Percentiles rank a stretch among this genome's conserved stretches.
Conservation (phyloP, 2,113 vertebrate species). For the Tor tambroides region DNA sequence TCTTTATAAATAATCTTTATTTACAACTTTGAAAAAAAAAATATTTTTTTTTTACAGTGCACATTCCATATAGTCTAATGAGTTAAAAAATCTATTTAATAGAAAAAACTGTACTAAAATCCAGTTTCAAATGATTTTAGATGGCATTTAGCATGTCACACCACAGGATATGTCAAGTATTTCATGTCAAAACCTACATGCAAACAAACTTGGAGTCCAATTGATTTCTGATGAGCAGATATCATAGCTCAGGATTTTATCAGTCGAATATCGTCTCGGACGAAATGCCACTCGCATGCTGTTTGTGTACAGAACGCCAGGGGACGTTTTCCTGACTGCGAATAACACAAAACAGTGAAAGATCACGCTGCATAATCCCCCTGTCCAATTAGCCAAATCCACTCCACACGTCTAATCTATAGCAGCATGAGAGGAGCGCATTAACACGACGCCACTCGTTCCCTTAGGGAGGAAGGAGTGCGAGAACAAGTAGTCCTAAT, state of each 20-base stretch:
- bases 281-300: neutral
- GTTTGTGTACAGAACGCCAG: slow-evolving; percentile 23
- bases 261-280: neutral
- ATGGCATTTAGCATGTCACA: neutral
- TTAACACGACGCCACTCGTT: neutral
- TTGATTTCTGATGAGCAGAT: neutral
- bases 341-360: slow-evolving; percentile 19
- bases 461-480: neutral
- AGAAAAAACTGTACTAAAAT: neutral
- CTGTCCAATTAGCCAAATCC: slow-evolving; percentile 47
- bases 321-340: slow-evolving; percentile 7
- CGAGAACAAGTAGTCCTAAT: slow-evolving; percentile 38
- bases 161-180: neutral
- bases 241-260: neutral
- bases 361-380: slow-evolving; percentile 46
- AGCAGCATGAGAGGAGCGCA: slow-evolving; percentile 35
- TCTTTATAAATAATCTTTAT: too few species aligned
- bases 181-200: neutral
- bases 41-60: too few species aligned
- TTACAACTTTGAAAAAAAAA: too few species aligned
- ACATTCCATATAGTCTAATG: too few species aligned
- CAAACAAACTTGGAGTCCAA: neutral
- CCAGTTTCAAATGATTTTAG: neutral
- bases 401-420: slow-evolving; percentile 42
- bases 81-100: neutral